Evolutionary conservation across 2,888 invertebrate species (phyloP), one percentile per base, ranked within the genome.

Genomic region (Brenthis hecate): DNA sequence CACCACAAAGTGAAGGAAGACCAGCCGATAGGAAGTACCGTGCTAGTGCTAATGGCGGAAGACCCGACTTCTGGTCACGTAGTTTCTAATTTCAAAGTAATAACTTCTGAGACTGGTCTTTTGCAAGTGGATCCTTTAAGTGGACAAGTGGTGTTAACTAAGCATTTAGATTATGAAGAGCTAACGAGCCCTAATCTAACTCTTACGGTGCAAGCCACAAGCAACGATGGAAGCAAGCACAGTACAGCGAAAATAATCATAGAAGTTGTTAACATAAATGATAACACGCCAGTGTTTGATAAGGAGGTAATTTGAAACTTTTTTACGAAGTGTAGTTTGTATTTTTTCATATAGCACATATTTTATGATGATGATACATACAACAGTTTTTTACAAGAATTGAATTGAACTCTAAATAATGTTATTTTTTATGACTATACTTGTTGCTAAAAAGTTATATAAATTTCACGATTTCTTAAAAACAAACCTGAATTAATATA

Each of bases 151-250:
- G 95, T 96, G 4, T 87, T 97, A 2, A 95, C 95, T 56, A 95
- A 94, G 75, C 94, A 95, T 68, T 85, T 98, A 32, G 97, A 98
- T 85, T 97, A 96, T 77, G 98, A 98, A 86, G 92, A 93, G 1
- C 81, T 96, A n/a, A 90, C 92, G 1, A 92, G 92, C 61, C 94
- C 94, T 73, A 94, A 95, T 81, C 81, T 92, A 56, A 92, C 92
- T 13, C 85, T 95, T 16, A 94, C 94, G 50, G 94, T 95, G 0
- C 93, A 94, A 76, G 94, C 94, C 0, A 93, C 89, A 0, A 92
- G 91, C 70, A 90, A 89, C 69, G 93, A 92, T 74, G 91, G 89
- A 2, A 91, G 85, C 73, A 94, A 94, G 71, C 94, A 94, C 80
- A 95, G 95, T 55, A 93, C 94, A 64, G 96, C 96, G 0, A 95